A percentile compares a stretch with the other conserved stretches of the same genome.
Conservation (phyloP, 1,140 invertebrate species). For the Chionoecetes opilio region DNA sequence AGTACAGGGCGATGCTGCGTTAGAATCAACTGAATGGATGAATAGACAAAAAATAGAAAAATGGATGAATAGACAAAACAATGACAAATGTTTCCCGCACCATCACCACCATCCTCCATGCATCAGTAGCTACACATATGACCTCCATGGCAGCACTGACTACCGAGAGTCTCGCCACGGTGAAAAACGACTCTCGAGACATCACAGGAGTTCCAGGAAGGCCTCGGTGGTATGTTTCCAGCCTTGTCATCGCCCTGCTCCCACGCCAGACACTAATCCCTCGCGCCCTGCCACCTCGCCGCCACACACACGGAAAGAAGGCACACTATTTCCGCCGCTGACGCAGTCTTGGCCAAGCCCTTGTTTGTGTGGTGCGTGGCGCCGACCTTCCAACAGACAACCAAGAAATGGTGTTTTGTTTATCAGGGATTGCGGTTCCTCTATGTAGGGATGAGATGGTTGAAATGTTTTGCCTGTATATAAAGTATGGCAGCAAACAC, state of each 20-base stretch:
- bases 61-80: too few relatives aligned
- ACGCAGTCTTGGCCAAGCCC: neutral
- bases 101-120: neutral
- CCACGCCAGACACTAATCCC: neutral
- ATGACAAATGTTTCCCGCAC: too few relatives aligned
- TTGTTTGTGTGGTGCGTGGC: neutral
- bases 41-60: too few relatives aligned
- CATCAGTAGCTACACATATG: neutral
- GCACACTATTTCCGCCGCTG: neutral
- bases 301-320: neutral
- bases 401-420: neutral
- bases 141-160: neutral
- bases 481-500: too few relatives aligned
- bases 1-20: too few relatives aligned
- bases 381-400: neutral
- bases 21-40: too few relatives aligned
- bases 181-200: neutral
- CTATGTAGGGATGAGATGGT: too few relatives aligned
- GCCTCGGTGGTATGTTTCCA: neutral
- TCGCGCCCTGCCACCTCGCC: neutral
- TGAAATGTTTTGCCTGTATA: too few relatives aligned
- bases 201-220: slow-evolving; percentile 11
- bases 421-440: too few relatives aligned
- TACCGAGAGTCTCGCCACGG: neutral
- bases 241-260: neutral